Conservation (phyloP, 2,888 invertebrate genomes). For the Ectobius pallidus region DNA sequence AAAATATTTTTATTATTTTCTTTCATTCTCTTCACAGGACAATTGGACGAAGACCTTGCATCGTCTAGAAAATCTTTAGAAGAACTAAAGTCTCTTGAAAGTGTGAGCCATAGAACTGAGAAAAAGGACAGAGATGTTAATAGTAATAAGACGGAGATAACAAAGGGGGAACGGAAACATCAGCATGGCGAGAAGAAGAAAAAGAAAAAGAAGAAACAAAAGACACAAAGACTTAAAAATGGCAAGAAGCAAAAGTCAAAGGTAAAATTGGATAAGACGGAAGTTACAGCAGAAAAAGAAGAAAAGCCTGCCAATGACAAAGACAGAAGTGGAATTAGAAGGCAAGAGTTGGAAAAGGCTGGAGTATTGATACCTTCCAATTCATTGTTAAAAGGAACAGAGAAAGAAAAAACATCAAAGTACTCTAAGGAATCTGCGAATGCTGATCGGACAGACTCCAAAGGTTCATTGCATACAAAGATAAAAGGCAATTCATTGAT, state of each 20-base stretch:
- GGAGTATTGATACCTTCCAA: slow-evolving; percentile 28
- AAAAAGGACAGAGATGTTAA: background rate
- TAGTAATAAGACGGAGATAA: background rate
- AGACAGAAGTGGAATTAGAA: slow-evolving; percentile 10
- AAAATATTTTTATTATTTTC: too few species aligned
- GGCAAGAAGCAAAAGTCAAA: slow-evolving; percentile 40
- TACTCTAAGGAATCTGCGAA: slow-evolving; percentile 8
- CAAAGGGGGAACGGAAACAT: background rate
- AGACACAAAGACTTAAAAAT: too few species aligned
- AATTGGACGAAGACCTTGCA: slow-evolving; percentile 34
- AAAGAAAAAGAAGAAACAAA: slow-evolving; percentile 23
- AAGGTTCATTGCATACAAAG: background rate
- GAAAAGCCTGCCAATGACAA: background rate
- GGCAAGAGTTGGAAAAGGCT: slow-evolving; percentile 34
- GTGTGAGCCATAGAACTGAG: background rate
- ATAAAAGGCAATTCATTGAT: slow-evolving; percentile 8
- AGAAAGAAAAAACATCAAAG: slow-evolving; percentile 1
- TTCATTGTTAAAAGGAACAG: slow-evolving; percentile 9
- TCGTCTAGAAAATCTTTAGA: background rate
- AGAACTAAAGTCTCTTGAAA: background rate
- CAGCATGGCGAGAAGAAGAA: background rate
- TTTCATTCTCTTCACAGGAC: slow-evolving; percentile 24
- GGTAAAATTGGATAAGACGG: slow-evolving; percentile 34
- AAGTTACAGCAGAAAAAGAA: background rate
- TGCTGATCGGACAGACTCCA: background rate